phyloP scores from a whole-genome alignment of 2,797 vertebrate genomes.

The Poecilia velifera region DNA sequence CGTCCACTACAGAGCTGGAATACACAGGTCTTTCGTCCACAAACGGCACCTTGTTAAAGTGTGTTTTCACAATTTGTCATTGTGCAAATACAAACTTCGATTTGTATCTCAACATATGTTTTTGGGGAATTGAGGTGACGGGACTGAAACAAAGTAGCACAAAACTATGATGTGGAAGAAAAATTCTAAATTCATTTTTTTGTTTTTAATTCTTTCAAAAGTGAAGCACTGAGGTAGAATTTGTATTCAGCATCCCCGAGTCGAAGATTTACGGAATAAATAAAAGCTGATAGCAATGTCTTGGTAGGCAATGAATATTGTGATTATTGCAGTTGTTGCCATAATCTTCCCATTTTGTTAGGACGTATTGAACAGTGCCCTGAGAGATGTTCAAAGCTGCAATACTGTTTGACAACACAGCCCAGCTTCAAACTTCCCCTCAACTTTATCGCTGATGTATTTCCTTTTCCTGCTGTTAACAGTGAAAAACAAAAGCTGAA shows the following conservation, averaged over 20 bases:
- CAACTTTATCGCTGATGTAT: background rate
- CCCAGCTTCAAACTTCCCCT: background rate
- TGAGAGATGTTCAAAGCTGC: background rate
- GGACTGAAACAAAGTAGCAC: background rate
- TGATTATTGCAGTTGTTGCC: background rate
- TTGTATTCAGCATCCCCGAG: background rate
- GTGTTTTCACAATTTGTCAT: background rate
- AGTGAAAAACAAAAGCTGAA: background rate
- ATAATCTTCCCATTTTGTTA: background rate
- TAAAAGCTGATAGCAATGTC: background rate
- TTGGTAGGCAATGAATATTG: background rate
- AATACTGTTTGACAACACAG: background rate
- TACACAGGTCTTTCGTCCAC: background rate
- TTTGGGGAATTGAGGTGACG: background rate
- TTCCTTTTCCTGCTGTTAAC: background rate
- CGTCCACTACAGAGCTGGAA: background rate
- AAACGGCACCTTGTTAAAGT: background rate
- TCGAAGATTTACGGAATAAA: background rate
- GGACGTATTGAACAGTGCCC: background rate
- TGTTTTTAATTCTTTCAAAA: background rate
- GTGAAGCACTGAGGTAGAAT: background rate
- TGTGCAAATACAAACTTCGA: background rate
- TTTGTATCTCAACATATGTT: background rate
- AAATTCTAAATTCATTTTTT: background rate
- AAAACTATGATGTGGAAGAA: background rate